These are phyloP conservation scores for Ictalurus furcatus DNA, from an alignment of 2,113 vertebrate genomes.

Conservation along the genomic window DNA sequence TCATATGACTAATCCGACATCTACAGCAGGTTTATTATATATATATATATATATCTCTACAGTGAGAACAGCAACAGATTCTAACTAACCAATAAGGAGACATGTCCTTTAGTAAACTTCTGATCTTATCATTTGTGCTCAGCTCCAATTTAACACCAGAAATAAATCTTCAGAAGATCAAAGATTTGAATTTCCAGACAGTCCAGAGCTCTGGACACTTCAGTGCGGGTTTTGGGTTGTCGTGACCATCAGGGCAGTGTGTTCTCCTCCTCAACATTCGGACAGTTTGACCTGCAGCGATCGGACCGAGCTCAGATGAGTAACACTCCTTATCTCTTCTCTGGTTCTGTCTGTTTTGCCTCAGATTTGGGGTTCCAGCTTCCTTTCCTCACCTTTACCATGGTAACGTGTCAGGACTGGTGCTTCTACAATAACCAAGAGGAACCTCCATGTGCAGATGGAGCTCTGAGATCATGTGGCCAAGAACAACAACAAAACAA, in stretches of 20 bases:
- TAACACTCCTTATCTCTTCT: not conserved
- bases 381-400: slow-evolving; percentile 62
- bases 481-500: not conserved
- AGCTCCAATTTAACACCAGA: not conserved
- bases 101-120: not conserved
- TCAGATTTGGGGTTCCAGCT: not conserved
- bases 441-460: slow-evolving; percentile 48
- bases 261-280: not conserved
- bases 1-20: not conserved
- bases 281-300: not conserved
- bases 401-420: slow-evolving; percentile 60
- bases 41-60: not conserved
- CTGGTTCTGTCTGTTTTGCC: not conserved
- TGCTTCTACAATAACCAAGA: slow-evolving; percentile 36
- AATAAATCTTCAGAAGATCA: not conserved
- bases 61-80: not conserved
- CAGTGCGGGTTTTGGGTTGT: slow-evolving; percentile 1
- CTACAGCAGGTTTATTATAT: not conserved
- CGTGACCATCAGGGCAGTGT: slow-evolving; percentile 36
- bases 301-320: not conserved
- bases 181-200: not conserved
- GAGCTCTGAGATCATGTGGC: slow-evolving; percentile 46
- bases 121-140: not conserved
- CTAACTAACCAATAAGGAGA: not conserved
- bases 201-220: not conserved